Percentiles rank a stretch among this genome's conserved stretches.
Evolutionary conservation across 2,113 vertebrate genomes (phyloP).

Genomic region (Anhinga rufa): DNA sequence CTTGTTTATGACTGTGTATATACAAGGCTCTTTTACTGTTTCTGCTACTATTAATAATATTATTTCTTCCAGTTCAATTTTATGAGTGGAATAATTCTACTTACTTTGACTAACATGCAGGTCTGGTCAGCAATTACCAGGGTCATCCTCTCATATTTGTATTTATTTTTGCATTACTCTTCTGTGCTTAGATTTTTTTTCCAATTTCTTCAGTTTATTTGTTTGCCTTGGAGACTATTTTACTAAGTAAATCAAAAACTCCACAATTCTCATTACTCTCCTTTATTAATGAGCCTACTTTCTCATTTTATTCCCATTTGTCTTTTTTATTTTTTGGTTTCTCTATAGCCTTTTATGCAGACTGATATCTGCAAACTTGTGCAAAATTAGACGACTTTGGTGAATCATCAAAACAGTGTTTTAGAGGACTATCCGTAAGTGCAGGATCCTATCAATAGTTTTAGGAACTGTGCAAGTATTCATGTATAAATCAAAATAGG

Average conservation of each 20-base stretch:
- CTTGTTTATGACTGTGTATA: background rate
- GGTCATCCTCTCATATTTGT: background rate
- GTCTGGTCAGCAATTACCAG: background rate
- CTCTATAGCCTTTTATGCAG: background rate
- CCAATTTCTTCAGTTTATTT: background rate
- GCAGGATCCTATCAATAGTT: background rate
- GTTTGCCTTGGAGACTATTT: background rate
- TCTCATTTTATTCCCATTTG: background rate
- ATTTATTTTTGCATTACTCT: background rate
- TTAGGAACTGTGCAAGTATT: background rate
- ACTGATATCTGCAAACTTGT: background rate
- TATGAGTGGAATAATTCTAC: background rate
- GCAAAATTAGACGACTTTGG: background rate
- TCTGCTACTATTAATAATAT: background rate
- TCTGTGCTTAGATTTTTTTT: background rate
- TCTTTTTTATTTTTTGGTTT: background rate
- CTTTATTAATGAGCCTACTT: background rate
- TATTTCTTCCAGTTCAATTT: background rate
- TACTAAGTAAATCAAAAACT: background rate
- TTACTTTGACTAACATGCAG: background rate
- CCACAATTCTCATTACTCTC: background rate
- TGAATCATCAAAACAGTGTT: background rate
- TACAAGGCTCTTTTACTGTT: background rate
- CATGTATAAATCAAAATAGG: background rate
- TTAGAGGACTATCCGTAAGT: background rate